These are phyloP conservation scores for Antheraea assamensis DNA, from an alignment of 2,888 invertebrate genomes.

Conservation along the genomic window DNA sequence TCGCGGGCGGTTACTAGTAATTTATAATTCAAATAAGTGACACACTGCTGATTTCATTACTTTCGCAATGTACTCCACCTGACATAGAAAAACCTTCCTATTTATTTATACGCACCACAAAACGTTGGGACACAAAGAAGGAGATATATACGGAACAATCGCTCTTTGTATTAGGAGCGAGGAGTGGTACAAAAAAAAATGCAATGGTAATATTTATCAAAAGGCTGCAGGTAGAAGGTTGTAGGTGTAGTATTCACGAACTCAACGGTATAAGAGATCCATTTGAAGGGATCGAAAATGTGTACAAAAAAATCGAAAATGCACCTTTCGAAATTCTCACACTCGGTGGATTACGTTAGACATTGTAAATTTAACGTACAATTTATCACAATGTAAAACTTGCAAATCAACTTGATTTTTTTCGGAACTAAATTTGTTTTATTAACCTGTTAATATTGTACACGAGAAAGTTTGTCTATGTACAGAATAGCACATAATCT, in stretches of 20 bases:
- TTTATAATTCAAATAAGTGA: not conserved
- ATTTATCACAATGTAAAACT: too few relatives aligned
- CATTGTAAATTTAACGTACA: constrained; percentile 4
- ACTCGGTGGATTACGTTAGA: not conserved
- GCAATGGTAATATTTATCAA: constrained; percentile 75
- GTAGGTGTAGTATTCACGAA: constrained; percentile 70
- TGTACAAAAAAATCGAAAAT: constrained; percentile 47
- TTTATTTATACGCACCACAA: constrained; percentile 38
- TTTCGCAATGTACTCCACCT: constrained; percentile 19
- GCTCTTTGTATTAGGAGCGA: constrained; percentile 59
- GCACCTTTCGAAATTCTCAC: constrained; percentile 76
- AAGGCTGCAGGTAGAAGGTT: constrained; percentile 77
- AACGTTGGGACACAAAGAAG: constrained; percentile 52
- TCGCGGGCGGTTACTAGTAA: not conserved
- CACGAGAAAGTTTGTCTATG: too few relatives aligned
- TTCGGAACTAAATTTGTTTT: too few relatives aligned
- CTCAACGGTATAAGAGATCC: constrained; percentile 52
- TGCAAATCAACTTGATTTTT: too few relatives aligned
- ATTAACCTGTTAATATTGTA: too few relatives aligned
- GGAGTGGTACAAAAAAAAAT: constrained; percentile 64
- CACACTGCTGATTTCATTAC: not conserved
- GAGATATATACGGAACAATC: constrained; percentile 58
- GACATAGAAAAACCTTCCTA: constrained; percentile 32
- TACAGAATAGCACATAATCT: too few relatives aligned
- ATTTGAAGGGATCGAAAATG: constrained; percentile 43